These are phyloP conservation scores for Melanophora roralis DNA, from an alignment of 2,888 invertebrate species.

Conservation along the genomic window DNA sequence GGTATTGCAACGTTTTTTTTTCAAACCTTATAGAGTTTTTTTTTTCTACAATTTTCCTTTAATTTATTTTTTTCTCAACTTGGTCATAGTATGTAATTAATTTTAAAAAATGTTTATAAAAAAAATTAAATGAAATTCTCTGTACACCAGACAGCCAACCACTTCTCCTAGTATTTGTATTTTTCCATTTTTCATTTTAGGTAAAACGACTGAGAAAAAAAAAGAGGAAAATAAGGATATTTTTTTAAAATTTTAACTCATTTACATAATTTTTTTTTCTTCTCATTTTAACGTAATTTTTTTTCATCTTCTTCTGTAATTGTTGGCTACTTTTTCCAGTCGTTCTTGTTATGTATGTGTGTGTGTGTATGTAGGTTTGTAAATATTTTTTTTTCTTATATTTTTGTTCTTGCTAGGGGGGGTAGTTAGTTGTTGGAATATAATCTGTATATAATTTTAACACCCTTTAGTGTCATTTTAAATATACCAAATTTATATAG, in stretches of 20 bases:
- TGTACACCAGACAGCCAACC: constrained; percentile 49
- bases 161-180: constrained; percentile 34
- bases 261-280: constrained; percentile 59
- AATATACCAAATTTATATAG: constrained; percentile 39
- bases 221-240: constrained; percentile 53
- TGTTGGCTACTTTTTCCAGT: constrained; percentile 20
- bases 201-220: constrained; percentile 34
- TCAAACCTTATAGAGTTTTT: constrained; percentile 43
- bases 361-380: too few species aligned
- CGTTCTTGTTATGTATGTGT: neutral
- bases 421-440: constrained; percentile 31
- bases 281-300: constrained; percentile 21
- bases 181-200: constrained; percentile 3
- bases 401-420: neutral
- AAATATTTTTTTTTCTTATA: neutral
- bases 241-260: constrained; percentile 54
- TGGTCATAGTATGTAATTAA: constrained; percentile 61
- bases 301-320: constrained; percentile 40
- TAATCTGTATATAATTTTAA: constrained; percentile 59
- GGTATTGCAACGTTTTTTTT: constrained; percentile 49
- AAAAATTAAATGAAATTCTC: constrained; percentile 25
- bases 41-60: constrained; percentile 26
- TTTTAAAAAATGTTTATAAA: constrained; percentile 49
- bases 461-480: constrained; percentile 60
- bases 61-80: constrained; percentile 44